Evolutionary conservation across 2,797 vertebrate species (phyloP).

Genomic region (Anguilla megastoma): DNA sequence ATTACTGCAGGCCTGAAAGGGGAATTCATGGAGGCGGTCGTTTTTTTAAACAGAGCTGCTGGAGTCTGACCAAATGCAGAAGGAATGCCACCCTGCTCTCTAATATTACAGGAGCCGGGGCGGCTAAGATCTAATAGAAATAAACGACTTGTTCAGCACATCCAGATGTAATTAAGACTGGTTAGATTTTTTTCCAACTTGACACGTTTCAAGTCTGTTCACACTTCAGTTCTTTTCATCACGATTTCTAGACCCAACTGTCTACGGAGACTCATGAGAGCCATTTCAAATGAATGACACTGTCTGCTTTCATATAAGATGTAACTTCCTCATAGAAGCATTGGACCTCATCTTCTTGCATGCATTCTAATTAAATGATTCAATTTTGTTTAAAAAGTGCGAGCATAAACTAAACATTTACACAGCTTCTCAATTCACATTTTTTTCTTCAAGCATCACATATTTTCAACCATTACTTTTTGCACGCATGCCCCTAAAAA

Average conservation of each 20-base stretch:
- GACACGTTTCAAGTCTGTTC: slow-evolving; percentile 1
- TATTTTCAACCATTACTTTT: background rate
- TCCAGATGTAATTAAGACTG: slow-evolving; percentile 16
- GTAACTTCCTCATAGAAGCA: background rate
- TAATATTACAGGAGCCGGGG: slow-evolving; percentile 11
- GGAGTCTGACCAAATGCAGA: slow-evolving; percentile 14
- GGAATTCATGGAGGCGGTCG: slow-evolving; percentile 22
- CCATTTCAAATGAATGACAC: background rate
- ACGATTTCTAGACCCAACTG: background rate
- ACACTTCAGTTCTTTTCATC: background rate
- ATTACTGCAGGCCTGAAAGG: slow-evolving; percentile 21
- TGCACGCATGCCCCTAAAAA: background rate
- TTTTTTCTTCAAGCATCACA: background rate
- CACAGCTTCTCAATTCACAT: background rate
- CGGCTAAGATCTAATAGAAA: background rate
- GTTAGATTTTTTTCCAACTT: background rate
- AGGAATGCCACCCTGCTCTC: slow-evolving; percentile 12
- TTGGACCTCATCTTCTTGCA: background rate
- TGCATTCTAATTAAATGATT: background rate
- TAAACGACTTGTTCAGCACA: background rate
- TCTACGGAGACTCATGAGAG: background rate
- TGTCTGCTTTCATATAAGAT: background rate
- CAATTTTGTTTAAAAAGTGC: background rate
- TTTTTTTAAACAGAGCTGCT: slow-evolving; percentile 10
- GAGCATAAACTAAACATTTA: background rate